These are phyloP conservation scores for Menidia menidia DNA, from an alignment of 2,797 vertebrate genomes.

Conservation along the genomic window DNA sequence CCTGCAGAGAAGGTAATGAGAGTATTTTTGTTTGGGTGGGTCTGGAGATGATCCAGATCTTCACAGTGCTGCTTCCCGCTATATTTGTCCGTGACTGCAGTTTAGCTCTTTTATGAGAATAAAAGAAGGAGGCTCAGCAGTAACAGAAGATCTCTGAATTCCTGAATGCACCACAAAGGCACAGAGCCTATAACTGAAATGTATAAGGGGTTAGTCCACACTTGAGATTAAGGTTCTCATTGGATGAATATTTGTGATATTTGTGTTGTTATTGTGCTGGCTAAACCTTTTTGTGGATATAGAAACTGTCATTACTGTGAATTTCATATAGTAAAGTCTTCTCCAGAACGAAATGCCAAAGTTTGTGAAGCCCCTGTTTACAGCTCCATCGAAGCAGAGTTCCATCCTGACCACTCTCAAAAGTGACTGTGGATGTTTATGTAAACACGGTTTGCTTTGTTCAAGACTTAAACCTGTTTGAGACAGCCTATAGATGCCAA, in stretches of 20 bases:
- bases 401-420: constrained; percentile 29
- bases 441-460: constrained; percentile 38
- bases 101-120: constrained; percentile 17
- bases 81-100: constrained; percentile 36
- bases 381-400: constrained; percentile 26
- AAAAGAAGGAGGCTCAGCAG: constrained; percentile 25
- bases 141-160: constrained; percentile 18
- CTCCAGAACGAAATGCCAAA: constrained; percentile 6
- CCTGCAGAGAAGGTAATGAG: constrained; percentile 70
- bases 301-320: constrained; percentile 12
- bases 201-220: not conserved
- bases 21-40: constrained; percentile 67
- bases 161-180: constrained; percentile 26
- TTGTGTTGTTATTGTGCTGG: not conserved
- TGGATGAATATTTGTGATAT: constrained; percentile 17
- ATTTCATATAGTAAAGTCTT: constrained; percentile 5
- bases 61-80: constrained; percentile 39
- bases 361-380: constrained; percentile 14
- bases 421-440: constrained; percentile 45
- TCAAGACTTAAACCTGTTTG: constrained; percentile 43
- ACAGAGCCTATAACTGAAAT: constrained; percentile 16
- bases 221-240: not conserved
- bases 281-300: not conserved
- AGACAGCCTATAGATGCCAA: constrained; percentile 24
- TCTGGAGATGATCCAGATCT: constrained; percentile 65